Percentiles rank a stretch among this genome's conserved stretches.
These are phyloP conservation scores for Electrophaes corylata DNA, from an alignment of 2,888 invertebrate species.

Conservation along the genomic window DNA sequence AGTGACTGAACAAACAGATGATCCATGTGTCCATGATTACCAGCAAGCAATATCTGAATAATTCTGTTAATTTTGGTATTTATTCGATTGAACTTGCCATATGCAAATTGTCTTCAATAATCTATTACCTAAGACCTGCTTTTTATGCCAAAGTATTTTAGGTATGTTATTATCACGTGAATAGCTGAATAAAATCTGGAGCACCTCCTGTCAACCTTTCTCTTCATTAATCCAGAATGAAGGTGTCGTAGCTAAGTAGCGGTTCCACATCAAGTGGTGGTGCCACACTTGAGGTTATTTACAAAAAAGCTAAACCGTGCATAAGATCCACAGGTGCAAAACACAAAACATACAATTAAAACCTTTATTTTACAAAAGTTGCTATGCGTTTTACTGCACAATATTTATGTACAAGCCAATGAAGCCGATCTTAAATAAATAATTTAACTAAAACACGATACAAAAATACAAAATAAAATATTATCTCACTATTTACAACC, in stretches of 20 bases:
- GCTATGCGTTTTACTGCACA: conserved; percentile 53
- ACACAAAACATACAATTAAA: conserved; percentile 45
- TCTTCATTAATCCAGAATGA: not conserved
- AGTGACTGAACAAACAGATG: no score
- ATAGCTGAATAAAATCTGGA: no score
- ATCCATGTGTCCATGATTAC: no score
- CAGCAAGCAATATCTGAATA: no score
- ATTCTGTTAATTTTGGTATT: no score
- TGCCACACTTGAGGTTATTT: conserved; percentile 10
- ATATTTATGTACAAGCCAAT: conserved; percentile 65
- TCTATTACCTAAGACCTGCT: no score
- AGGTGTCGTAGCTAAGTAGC: not conserved
- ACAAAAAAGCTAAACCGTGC: conserved; percentile 20
- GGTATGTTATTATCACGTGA: no score
- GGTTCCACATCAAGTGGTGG: conserved; percentile 5
- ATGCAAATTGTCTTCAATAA: no score
- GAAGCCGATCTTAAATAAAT: conserved; percentile 65
- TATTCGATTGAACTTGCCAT: no score
- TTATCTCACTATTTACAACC: conserved; percentile 59
- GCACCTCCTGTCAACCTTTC: not conserved
- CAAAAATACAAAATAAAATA: conserved; percentile 45
- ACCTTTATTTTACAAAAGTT: conserved; percentile 56
- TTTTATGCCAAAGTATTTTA: no score
- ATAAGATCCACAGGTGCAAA: conserved; percentile 43
- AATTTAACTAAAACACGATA: conserved; percentile 55